Evolutionary conservation across 37 sponge, comb jelly and placozoan genomes (phyloP), one percentile per base, ranked within the genome.

Genomic region (Beroe ovata): DNA sequence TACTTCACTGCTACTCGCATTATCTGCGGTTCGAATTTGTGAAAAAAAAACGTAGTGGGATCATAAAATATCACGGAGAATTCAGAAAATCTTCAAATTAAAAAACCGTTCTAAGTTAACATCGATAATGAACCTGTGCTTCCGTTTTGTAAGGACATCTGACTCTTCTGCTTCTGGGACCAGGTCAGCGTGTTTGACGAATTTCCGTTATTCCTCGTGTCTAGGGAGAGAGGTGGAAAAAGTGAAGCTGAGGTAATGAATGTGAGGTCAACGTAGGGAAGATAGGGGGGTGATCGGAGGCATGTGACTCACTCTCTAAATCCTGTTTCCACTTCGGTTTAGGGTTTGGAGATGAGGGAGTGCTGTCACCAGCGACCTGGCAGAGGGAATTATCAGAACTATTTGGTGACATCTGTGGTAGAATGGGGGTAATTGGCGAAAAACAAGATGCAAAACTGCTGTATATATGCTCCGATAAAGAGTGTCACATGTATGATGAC

Each of bases 291-390:
- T n/a, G n/a, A n/a, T n/a, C n/a, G n/a, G n/a, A n/a, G n/a, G n/a
- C n/a, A n/a, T n/a, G n/a, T n/a, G n/a, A 77, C 84, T 42, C 33
- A 77, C 84, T 77, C 21, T 77, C 84, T 37, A 77, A 26, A 40
- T 77, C 84, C 28, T 77, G 84, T 40, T 77, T 77, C 84, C 84
- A 77, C 41, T 77, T 77, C 16, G 84, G 84, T 41, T 77, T 77
- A 4, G 84, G 84, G 14, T 30, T 36, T 19, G 84, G 84, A 25
- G 84, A 77, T 1, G 84, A 77, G 6, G 84, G 84, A 32, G 84
- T 40, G 28, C 84, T 77, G 33, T 20, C 38, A 36, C 33, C 54
- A 6, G 84, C 84, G 14, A 66, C 69, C 69, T 66, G 32, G 18
- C 2, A 66, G 29, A 30, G 25, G 1, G 30, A 66, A 66, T 30